Conservation (phyloP, 2,797 vertebrate genomes). For the Spinus pinus region DNA sequence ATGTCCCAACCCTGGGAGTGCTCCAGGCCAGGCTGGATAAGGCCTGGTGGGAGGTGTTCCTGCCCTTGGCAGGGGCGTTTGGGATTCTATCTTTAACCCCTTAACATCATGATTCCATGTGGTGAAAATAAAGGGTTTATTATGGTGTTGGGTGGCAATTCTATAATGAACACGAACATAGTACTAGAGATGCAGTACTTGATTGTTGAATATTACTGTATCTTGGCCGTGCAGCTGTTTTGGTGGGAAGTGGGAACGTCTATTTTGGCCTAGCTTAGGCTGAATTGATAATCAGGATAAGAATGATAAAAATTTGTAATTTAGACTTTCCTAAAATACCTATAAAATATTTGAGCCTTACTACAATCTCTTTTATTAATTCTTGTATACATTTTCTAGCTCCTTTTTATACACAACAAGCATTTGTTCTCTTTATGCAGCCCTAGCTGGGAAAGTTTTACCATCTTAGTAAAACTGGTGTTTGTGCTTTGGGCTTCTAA, state of each 20-base stretch:
- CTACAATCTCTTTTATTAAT: background rate
- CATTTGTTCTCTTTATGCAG: background rate
- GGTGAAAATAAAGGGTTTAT: background rate
- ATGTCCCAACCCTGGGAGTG: background rate
- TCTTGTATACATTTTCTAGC: accelerated
- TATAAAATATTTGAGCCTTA: background rate
- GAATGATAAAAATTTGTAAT: background rate
- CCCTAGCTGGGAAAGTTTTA: background rate
- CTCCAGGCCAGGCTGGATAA: background rate
- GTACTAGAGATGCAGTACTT: background rate
- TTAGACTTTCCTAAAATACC: background rate
- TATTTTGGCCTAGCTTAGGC: background rate
- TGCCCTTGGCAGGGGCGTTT: background rate
- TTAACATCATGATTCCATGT: background rate
- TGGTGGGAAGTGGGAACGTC: background rate
- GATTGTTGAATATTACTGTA: accelerated
- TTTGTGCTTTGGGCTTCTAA: background rate
- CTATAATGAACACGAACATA: too few relatives aligned
- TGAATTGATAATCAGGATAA: background rate
- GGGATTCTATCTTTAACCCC: background rate
- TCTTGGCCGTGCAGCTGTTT: background rate
- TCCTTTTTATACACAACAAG: background rate
- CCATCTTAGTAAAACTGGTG: background rate
- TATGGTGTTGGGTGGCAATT: background rate
- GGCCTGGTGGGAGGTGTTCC: background rate